phyloP scores from a whole-genome alignment of 1,140 invertebrate species.

The Phymastichus coffea region DNA sequence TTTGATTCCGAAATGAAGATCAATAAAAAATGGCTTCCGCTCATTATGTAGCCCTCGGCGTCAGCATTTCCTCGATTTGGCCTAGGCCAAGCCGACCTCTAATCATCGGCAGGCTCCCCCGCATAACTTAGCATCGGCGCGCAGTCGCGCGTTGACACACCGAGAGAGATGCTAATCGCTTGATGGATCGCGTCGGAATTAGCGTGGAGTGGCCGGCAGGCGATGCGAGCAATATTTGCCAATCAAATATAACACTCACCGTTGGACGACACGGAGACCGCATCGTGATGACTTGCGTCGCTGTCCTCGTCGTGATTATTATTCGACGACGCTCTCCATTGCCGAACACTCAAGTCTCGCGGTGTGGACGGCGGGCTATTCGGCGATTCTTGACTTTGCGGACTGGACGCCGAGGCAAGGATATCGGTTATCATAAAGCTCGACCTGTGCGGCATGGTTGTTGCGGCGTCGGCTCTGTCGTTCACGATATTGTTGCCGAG shows the following conservation, averaged over 20 bases:
- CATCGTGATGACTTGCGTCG: slow-evolving; percentile 53
- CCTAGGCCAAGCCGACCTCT: slow-evolving; percentile 28
- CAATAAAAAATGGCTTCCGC: slow-evolving; percentile 6
- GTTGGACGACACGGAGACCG: slow-evolving; percentile 52
- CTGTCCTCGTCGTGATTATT: slow-evolving; percentile 49
- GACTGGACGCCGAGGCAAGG: slow-evolving; percentile 60
- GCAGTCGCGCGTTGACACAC: background rate
- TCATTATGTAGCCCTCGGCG: no score
- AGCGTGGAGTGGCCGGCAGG: background rate
- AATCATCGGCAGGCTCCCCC: slow-evolving; percentile 33
- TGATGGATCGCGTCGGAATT: background rate
- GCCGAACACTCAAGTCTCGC: slow-evolving; percentile 49
- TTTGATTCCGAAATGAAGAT: no score
- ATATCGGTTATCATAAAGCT: slow-evolving; percentile 81
- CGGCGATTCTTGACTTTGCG: slow-evolving; percentile 48
- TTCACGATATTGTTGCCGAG: background rate
- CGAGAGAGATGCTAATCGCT: no score
- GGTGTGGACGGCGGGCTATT: slow-evolving; percentile 51
- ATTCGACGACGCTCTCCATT: slow-evolving; percentile 42
- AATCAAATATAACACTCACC: no score
- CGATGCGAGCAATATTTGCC: no score
- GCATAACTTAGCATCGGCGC: slow-evolving; percentile 26
- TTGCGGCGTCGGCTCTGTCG: slow-evolving; percentile 19
- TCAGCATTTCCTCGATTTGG: no score
- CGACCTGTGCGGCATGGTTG: slow-evolving; percentile 65